Percentiles rank a stretch among this genome's conserved stretches.
These are phyloP conservation scores for Diarsia dahlii DNA, from an alignment of 2,888 invertebrate species.

Conservation along the genomic window DNA sequence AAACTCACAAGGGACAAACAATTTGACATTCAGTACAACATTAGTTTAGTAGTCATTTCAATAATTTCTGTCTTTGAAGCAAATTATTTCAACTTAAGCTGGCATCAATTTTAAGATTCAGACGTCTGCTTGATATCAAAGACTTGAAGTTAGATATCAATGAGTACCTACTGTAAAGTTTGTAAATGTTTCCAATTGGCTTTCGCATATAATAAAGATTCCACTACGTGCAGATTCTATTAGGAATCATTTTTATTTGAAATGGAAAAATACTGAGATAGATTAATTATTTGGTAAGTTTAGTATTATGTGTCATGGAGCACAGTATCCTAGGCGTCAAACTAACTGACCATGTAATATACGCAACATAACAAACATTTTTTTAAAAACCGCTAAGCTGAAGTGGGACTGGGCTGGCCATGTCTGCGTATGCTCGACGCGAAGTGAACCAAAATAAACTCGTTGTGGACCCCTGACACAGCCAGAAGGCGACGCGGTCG, in stretches of 20 bases:
- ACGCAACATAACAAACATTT: too few species aligned
- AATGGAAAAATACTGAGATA: not conserved
- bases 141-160: not conserved
- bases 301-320: not conserved
- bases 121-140: not conserved
- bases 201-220: not conserved
- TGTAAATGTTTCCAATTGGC: not conserved
- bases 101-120: too few species aligned
- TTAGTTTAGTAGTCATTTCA: too few species aligned
- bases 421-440: not conserved
- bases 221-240: conserved; percentile 1
- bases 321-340: not conserved
- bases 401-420: not conserved
- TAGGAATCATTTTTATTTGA: not conserved
- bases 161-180: too few species aligned
- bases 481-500: not conserved
- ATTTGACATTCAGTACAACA: too few species aligned
- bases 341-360: not conserved
- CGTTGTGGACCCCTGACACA: not conserved
- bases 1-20: not conserved
- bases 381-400: not conserved
- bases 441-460: not conserved
- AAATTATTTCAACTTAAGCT: too few species aligned
- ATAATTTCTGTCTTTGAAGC: too few species aligned
- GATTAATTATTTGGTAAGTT: not conserved